phyloP scores from a whole-genome alignment of 1,140 invertebrate genomes.

The Tetraneura akinire region DNA sequence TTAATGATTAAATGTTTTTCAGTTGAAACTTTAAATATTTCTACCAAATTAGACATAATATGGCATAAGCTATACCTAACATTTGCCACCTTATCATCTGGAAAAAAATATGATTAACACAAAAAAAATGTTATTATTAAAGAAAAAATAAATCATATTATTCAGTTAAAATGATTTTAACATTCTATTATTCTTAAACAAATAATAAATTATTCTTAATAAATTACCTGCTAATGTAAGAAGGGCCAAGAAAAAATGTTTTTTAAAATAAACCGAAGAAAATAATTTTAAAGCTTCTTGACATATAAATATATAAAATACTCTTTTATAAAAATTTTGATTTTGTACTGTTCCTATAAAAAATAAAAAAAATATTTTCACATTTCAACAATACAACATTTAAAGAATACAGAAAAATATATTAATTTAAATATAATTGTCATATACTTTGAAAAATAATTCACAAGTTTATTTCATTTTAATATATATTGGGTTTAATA shows the following conservation, averaged over 20 bases:
- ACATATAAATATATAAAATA: conserved; percentile 43
- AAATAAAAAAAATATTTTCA: background rate
- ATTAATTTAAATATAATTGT: no score
- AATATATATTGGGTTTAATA: no score
- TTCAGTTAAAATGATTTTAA: background rate
- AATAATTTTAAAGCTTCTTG: conserved; percentile 42
- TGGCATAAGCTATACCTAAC: conserved; percentile 29
- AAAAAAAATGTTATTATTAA: background rate
- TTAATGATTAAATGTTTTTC: conserved; percentile 22
- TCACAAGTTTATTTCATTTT: no score
- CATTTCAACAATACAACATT: no score
- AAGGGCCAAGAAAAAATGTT: conserved; percentile 20
- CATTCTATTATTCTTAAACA: background rate
- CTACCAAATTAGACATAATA: conserved; percentile 27
- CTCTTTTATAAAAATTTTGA: conserved; percentile 34
- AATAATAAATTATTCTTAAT: background rate
- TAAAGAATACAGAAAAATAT: no score
- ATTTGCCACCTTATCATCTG: conserved; percentile 36
- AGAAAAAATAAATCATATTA: background rate
- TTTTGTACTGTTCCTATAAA: conserved; percentile 29
- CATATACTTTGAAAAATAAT: no score
- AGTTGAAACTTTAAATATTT: conserved; percentile 22
- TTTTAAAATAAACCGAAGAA: conserved; percentile 39
- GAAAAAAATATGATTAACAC: background rate
- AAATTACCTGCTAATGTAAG: conserved; percentile 15